Evolutionary conservation across 2,888 invertebrate species (phyloP).

Genomic region (Xanthia icteritia): DNA sequence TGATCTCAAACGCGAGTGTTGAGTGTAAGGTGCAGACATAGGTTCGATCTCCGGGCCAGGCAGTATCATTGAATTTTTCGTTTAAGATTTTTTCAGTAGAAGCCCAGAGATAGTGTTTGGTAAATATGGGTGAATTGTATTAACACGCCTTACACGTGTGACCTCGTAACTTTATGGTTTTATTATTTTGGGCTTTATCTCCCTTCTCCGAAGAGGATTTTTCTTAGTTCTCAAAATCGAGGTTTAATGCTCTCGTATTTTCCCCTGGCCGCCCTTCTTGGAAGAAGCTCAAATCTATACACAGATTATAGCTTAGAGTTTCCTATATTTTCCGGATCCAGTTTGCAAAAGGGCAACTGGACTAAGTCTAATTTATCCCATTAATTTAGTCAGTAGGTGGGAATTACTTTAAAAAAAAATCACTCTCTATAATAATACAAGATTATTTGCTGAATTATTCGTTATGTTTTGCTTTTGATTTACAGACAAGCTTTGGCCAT

Average conservation of each 20-base stretch:
- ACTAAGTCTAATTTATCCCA: background rate
- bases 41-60: background rate
- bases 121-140: background rate
- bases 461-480: background rate
- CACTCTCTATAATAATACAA: too few relatives aligned
- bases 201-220: background rate
- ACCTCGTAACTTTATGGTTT: background rate
- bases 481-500: background rate
- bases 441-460: background rate
- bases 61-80: background rate
- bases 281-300: too few relatives aligned
- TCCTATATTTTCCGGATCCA: too few relatives aligned
- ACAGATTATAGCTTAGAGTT: background rate
- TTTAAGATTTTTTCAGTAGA: background rate
- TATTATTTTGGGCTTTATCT: background rate
- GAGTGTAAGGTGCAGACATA: background rate
- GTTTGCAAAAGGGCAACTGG: background rate
- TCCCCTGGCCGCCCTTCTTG: background rate
- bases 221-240: background rate
- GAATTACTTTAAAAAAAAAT: background rate
- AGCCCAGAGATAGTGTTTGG: background rate
- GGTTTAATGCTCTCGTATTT: background rate
- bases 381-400: too few relatives aligned
- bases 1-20: background rate
- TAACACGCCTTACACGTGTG: background rate